Conservation (phyloP, 2,888 invertebrate species). For the Spicauda simplicius region DNA sequence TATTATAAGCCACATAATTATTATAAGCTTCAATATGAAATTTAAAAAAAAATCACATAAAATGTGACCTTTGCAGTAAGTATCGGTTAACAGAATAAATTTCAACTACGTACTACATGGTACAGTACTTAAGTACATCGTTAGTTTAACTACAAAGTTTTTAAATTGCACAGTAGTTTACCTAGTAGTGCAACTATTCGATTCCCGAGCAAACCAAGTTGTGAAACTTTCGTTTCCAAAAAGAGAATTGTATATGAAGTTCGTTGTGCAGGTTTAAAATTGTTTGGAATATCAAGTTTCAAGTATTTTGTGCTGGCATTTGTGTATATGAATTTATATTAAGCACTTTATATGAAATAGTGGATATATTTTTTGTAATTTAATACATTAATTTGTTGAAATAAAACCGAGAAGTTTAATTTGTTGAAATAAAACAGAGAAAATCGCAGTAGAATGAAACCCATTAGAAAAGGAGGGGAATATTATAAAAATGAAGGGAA, state of each 20-base stretch:
- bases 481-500: too few species aligned
- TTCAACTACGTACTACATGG: constrained; percentile 18
- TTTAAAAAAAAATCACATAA: too few species aligned
- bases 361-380: too few species aligned
- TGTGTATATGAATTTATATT: background rate
- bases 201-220: constrained; percentile 27
- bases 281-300: constrained; percentile 19
- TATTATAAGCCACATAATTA: too few species aligned
- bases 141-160: constrained; percentile 36
- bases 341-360: too few species aligned
- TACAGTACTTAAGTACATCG: constrained; percentile 32
- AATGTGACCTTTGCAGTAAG: background rate
- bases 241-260: constrained; percentile 33
- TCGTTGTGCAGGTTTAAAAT: constrained; percentile 9
- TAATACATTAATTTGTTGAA: background rate
- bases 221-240: constrained; percentile 24
- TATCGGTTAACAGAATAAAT: constrained; percentile 11
- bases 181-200: constrained; percentile 26
- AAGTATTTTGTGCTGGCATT: background rate
- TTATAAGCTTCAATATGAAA: too few species aligned
- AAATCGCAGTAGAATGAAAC: too few species aligned
- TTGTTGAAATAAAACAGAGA: too few species aligned
- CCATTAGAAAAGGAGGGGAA: too few species aligned
- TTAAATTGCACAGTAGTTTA: too few species aligned
- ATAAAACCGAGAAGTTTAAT: background rate